phyloP scores from a whole-genome alignment of 2,113 vertebrate species.

The Collichthys lucidus region DNA sequence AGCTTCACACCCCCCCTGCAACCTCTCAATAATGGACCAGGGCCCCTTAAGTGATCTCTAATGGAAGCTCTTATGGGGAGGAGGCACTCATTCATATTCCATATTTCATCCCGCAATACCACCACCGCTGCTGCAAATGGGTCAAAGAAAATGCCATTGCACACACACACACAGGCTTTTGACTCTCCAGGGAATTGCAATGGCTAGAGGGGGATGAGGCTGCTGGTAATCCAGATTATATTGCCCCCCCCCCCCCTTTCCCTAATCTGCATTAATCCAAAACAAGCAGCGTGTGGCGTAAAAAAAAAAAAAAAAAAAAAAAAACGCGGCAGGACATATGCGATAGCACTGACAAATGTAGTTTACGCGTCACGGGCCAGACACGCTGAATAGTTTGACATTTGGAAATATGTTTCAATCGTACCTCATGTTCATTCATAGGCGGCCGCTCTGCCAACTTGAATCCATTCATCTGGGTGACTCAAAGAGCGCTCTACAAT shows the following conservation, averaged over 20 bases:
- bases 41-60: conserved; percentile 80
- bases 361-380: conserved; percentile 24
- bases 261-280: conserved; percentile 71
- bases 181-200: conserved; percentile 69
- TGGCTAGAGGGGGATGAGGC: conserved; percentile 55
- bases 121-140: conserved; percentile 63
- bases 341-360: conserved; percentile 43
- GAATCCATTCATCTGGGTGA: conserved; percentile 51
- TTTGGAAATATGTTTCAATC: conserved; percentile 65
- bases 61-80: conserved; percentile 79
- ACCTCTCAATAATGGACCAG: conserved; percentile 75
- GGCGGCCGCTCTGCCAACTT: conserved; percentile 35
- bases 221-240: conserved; percentile 79
- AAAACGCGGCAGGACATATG: conserved; percentile 45
- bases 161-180: conserved; percentile 60
- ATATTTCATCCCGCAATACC: conserved; percentile 63
- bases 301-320: conserved; percentile 11
- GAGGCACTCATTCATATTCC: conserved; percentile 73
- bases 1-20: conserved; percentile 64
- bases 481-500: conserved; percentile 47
- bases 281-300: conserved; percentile 54
- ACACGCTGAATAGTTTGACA: conserved; percentile 58
- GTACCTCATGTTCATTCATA: conserved; percentile 58
- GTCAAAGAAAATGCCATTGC: conserved; percentile 71
- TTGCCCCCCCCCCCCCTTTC: conserved; percentile 18